A percentile compares a stretch with the other conserved stretches of the same genome.
These are phyloP conservation scores for Drosophila merina DNA, from an alignment of 2,888 invertebrate genomes.

Conservation along the genomic window DNA sequence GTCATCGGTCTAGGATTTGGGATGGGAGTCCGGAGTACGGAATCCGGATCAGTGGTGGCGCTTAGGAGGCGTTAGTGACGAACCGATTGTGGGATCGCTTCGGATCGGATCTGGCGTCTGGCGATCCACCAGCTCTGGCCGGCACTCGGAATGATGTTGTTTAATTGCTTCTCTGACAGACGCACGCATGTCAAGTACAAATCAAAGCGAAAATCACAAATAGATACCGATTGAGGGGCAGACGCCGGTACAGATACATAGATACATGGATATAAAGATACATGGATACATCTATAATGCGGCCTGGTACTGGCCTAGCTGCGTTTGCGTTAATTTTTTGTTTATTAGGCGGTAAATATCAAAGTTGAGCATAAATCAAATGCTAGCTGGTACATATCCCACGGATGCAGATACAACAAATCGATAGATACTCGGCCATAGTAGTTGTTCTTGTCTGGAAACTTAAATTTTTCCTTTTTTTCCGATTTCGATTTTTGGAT, in stretches of 20 bases:
- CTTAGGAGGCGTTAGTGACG: slow-evolving; percentile 1
- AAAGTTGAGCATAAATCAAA: slow-evolving; percentile 79
- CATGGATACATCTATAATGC: slow-evolving; percentile 37
- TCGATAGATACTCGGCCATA: neutral
- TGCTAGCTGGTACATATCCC: slow-evolving; percentile 52
- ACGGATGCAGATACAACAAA: slow-evolving; percentile 10
- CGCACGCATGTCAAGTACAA: slow-evolving; percentile 67
- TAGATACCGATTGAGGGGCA: slow-evolving; percentile 46
- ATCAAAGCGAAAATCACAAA: slow-evolving; percentile 68
- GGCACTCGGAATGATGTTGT: slow-evolving; percentile 70
- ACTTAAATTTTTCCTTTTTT: slow-evolving; percentile 43
- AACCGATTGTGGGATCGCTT: slow-evolving; percentile 1
- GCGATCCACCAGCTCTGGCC: slow-evolving; percentile 6
- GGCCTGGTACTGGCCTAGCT: slow-evolving; percentile 41
- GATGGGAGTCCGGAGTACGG: neutral
- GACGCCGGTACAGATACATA: slow-evolving; percentile 36
- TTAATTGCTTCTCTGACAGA: slow-evolving; percentile 74
- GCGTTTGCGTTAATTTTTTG: slow-evolving; percentile 76
- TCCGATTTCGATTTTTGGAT: neutral
- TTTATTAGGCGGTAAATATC: slow-evolving; percentile 80
- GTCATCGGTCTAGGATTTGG: slow-evolving; percentile 55
- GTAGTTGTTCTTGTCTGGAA: slow-evolving; percentile 46
- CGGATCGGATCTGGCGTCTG: neutral
- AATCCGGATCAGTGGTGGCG: slow-evolving; percentile 13
- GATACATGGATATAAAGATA: slow-evolving; percentile 32